Base-by-base conservation (phyloP, 1,140 invertebrate genomes). In the Stenopsyche tienmushanensis region DNA sequence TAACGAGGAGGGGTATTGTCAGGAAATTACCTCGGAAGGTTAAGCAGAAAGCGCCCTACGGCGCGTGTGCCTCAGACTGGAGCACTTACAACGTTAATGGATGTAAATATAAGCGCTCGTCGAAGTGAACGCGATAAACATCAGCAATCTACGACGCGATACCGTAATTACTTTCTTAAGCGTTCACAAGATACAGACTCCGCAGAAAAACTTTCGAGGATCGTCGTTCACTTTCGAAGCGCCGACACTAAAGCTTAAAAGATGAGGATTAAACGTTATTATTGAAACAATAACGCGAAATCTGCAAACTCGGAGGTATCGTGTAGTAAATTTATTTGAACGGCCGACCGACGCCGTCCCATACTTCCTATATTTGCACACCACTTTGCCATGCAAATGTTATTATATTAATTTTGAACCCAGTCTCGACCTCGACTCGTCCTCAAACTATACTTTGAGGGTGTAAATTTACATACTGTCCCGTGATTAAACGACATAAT, bases 1-100 rank as follows among this genome's bases (percentile, higher is more conserved):
- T 60, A 47, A 60, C 44, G 57, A 60, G 44, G 20, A 60, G 34
- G 57, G 57, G 44, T 49, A 60, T 60, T 60, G 57, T 60, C 57
- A 60, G 57, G 57, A 60, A 60, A 60, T 60, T 60, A 34, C 57
- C 57, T 17, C 42, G 13, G 17, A 18, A 17, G 26, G 25, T 57
- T 21, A 25, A 57, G 34, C 55, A 3, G 34, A 8, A n/a, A 25
- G 17, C 42, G 17, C 17, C 17, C 44, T 13, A 20, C 44, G 17
- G 44, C 44, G 17, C 44, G 44, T 47, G 44, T 26, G 1, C 34
- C 42, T 8, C 5, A 60, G 17, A 29, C 47, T 44, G 24, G 5
- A 23, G 57, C 57, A 47, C 57, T 57, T 57, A 42, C 34, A 13
- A 47, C 57, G 42, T 39, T 60, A 60, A 60, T 49, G 57, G 42